Evolutionary conservation across 2,888 invertebrate species (phyloP).

Genomic region (Drosophila testacea): DNA sequence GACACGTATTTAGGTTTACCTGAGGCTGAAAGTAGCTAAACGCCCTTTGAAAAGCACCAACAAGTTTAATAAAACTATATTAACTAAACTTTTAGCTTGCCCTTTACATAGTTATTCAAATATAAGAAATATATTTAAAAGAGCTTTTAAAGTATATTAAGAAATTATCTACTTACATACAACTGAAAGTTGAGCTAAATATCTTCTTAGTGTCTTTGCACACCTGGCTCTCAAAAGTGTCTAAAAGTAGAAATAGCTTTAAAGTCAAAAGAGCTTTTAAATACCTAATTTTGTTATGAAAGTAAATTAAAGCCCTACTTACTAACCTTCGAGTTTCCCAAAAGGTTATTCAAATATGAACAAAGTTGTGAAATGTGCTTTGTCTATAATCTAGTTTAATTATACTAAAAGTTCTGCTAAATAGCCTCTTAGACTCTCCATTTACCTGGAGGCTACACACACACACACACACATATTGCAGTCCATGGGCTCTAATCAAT

Average conservation of each 20-base stretch:
- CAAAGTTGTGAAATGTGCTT: too few species aligned
- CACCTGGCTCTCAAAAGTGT: neutral
- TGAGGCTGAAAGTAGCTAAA: too few species aligned
- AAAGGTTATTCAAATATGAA: neutral
- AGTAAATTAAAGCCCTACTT: neutral
- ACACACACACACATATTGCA: neutral
- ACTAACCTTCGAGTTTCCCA: neutral
- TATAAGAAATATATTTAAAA: too few species aligned
- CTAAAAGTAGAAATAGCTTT: neutral
- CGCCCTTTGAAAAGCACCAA: too few species aligned
- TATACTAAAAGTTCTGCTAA: conserved; percentile 14
- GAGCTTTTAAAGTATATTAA: neutral
- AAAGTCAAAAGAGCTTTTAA: neutral
- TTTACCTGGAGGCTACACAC: neutral
- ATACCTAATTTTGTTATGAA: neutral
- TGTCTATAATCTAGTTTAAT: conserved; percentile 3
- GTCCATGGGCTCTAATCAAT: conserved; percentile 42
- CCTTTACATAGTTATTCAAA: neutral
- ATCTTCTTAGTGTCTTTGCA: neutral
- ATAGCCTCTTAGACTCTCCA: neutral
- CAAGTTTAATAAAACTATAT: too few species aligned
- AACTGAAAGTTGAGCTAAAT: too few species aligned
- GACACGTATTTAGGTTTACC: too few species aligned
- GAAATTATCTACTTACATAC: neutral
- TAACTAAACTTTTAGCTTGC: too few species aligned